phyloP scores from a whole-genome alignment of 1,140 invertebrate genomes.

The Panagrolaimus sp. region DNA sequence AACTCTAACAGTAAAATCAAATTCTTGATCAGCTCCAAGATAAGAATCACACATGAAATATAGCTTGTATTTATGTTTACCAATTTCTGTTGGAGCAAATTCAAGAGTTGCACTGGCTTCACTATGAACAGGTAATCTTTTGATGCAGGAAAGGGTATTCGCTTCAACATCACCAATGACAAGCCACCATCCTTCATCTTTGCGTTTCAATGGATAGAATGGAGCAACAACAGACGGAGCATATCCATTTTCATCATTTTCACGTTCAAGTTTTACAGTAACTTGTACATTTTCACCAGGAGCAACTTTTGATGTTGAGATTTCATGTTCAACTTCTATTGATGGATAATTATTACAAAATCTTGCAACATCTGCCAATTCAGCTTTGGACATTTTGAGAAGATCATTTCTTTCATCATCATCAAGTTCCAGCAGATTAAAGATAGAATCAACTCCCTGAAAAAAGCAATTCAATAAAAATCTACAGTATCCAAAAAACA shows the following conservation, averaged over 20 bases:
- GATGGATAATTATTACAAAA: conserved; percentile 99
- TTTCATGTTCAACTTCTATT: conserved; percentile 90
- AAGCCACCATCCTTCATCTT: conserved; percentile 99
- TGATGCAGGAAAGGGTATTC: conserved; percentile 91
- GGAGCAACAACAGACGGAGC: conserved; percentile 96
- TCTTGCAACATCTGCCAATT: conserved; percentile 92
- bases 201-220: conserved; percentile 82
- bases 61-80: conserved; percentile 74
- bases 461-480: conserved; percentile 28
- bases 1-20: conserved; percentile 67
- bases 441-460: conserved; percentile 80
- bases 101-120: conserved; percentile 89
- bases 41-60: conserved; percentile 99
- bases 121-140: conserved; percentile 72
- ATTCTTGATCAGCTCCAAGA: conserved; percentile 94
- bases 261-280: conserved; percentile 83
- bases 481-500: conserved; percentile 21
- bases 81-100: conserved; percentile 68
- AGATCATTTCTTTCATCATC: conserved; percentile 82
- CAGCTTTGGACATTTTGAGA: conserved; percentile 73
- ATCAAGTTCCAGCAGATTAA: conserved; percentile 96
- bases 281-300: conserved; percentile 69
- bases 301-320: conserved; percentile 71
- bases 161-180: conserved; percentile 91
- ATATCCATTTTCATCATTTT: conserved; percentile 88